Base-by-base conservation (phyloP, 2,113 vertebrate genomes). In the Brachirus orientalis region DNA sequence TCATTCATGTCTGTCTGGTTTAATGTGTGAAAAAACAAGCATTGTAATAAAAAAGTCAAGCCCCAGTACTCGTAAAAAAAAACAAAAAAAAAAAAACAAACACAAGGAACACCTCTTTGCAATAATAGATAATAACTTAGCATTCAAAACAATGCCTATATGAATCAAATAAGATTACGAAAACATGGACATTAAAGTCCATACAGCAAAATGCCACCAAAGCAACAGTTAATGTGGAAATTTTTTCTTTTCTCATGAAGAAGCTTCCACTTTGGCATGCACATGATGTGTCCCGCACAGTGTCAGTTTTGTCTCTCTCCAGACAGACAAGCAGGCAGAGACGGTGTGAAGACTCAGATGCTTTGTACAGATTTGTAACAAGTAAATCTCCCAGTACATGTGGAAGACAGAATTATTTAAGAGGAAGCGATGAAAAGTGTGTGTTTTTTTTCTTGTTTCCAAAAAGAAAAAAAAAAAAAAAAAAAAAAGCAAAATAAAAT, bases 261-360 rank as follows among this genome's bases (percentile, higher is more conserved):
- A 83, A 75, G 80, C 77, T 88, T 88, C 86, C 89, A 90, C 85
- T 91, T 90, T 92, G 91, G 89, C 92, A 92, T 92, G 90, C 92
- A 91, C 88, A 82, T 82, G 86, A 87, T 72, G 89, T 82, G 88
- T 89, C 89, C 88, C 57, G 82, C 85, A 91, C 88, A 86, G 86
- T 86, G 82, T 89, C 76, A 67, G 75, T 77, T 72, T 63, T 54
- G 36, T 59, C 75, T 62, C 76, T 51, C 44, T 57, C 67, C 61
- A 11, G 51, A 44, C 28, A 5, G 51, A 47, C 17, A 12, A n/a
- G 37, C 14, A 17, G 77, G 14, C 11, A 52, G 64, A 67, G 79
- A 63, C 54, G 41, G 58, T 18, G 70, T 77, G 82, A 87, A 88
- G 79, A 90, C 86, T 87, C 41, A 80, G 87, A 85, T 87, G 82